A percentile compares a stretch with the other conserved stretches of the same genome.
Evolutionary conservation across 2,888 invertebrate species (phyloP).

Genomic region (Phyto melanocephala): DNA sequence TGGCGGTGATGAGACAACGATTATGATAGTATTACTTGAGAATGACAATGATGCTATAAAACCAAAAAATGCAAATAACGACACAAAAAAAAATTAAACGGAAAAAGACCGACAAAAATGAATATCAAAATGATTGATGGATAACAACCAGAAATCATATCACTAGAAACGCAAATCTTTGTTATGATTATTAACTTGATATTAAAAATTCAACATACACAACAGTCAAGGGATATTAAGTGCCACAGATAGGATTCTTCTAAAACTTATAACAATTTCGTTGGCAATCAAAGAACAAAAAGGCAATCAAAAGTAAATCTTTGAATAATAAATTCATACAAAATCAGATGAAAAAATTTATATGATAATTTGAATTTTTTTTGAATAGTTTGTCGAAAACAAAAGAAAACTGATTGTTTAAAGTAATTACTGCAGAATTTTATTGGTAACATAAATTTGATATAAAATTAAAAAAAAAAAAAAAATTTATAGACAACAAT

Average conservation of each 20-base stretch:
- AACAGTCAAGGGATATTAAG: background rate
- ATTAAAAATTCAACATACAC: slow-evolving; percentile 48
- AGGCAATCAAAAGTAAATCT: no score
- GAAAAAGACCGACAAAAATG: slow-evolving; percentile 7
- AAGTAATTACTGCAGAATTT: no score
- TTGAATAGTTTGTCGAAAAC: no score
- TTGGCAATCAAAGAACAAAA: no score
- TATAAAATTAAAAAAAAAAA: no score
- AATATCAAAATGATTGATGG: slow-evolving; percentile 59
- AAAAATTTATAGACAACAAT: no score
- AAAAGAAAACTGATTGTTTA: no score
- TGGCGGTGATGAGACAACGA: slow-evolving; percentile 32
- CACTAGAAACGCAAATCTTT: slow-evolving; percentile 36
- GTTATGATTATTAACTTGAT: slow-evolving; percentile 50
- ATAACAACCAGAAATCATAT: slow-evolving; percentile 35
- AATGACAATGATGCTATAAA: slow-evolving; percentile 36
- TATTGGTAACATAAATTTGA: no score
- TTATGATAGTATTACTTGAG: slow-evolving; percentile 40
- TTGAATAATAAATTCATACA: no score
- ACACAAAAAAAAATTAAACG: background rate
- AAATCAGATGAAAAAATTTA: no score
- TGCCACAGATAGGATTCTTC: background rate
- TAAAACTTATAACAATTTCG: background rate
- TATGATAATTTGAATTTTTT: no score
- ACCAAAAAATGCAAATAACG: background rate